Base-by-base conservation (phyloP, 2,797 vertebrate species). In the Coregonus ussuriensis region DNA sequence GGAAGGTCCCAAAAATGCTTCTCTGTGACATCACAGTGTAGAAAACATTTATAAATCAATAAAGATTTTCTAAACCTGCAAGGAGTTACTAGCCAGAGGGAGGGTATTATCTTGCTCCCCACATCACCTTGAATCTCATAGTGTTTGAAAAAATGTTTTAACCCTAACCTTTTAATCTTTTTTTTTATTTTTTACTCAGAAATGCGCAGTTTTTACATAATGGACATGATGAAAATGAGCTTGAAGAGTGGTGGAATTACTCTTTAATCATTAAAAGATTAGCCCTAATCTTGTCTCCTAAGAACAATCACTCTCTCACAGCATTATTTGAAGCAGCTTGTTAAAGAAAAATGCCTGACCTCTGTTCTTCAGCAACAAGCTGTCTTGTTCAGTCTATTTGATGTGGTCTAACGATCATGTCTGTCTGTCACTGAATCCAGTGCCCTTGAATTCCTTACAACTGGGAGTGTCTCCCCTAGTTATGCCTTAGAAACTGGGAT, bases 21-120 rank as follows among this genome's bases (percentile, higher is more conserved):
- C 11, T 47, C 41, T 47, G 41, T 91, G 92, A 93, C 89, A 88
- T 94, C 90, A 92, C 82, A 66, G 81, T 88, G 81, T 47, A 9
- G 9, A 9, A 41, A 41, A 41, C 9, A 41, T 6, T 41, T 25
- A 9, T 9, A 37, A 47, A 47, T 2, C 7, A 9, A 47, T 47
- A 47, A 2, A 2, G 7, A 47, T 9, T 47, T 47, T 47, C 41
- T 9, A 47, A 47, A 47, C 1, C 41, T 47, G 41, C 41, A 47
- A 9, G 41, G 41, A 47, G 41, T 47, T 47, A 13, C 41, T 47
- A 47, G 9, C 41, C 41, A 47, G 41, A 47, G 41, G 41, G 41
- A 47, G 41, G 41, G 41, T 47, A 47, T 47, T 47, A 47, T 47
- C 0, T 41, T 47, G 41, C 41, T 47, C 41, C 41, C 41, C 41